Base-by-base conservation (phyloP, 35 echinoderm and acorn worm species). In the Apostichopus parvimensis region DNA sequence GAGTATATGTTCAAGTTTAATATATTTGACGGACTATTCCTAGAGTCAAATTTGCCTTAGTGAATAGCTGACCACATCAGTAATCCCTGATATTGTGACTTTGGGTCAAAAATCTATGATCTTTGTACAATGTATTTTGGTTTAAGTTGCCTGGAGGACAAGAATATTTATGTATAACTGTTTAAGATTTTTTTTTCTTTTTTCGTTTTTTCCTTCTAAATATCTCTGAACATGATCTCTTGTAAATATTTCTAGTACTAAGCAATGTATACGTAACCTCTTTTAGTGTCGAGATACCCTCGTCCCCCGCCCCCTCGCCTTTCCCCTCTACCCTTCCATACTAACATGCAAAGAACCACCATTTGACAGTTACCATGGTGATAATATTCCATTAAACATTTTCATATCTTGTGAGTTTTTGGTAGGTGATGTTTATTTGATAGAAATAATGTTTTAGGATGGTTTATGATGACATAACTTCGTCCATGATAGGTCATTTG, bases 221-320 rank as follows among this genome's bases (percentile, higher is more conserved):
- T 68, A 18, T 68, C 64, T 68, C 11, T 68, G 13, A 14, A 68
- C 64, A 68, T 55, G 9, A 45, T 82, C 34, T 34, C 79, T 82
- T 82, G 79, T 82, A 82, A 45, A 82, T 82, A 82, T 82, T 13
- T 82, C 79, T 82, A 82, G 79, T 82, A 82, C 79, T 82, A 82
- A 82, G 79, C 79, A 24, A 82, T 53, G 52, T 82, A 82, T 54
- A 17, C 45, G 64, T 68, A 9, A 68, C 18, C 64, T 68, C 64
- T 68, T 68, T 68, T 68, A 68, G 64, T 18, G 64, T 68, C 18
- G 34, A 68, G 64, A 11, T 9, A 9, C 18, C 18, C 64, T 68
- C 64, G 11, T 18, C 64, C 3, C 1, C 1, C 0, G 2, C 34
- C 34, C 34, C 34, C 34, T 45, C 34, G 34, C 34, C 34, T 45